Conservation (phyloP, 2,113 vertebrate genomes). For the Percina caprodes region DNA sequence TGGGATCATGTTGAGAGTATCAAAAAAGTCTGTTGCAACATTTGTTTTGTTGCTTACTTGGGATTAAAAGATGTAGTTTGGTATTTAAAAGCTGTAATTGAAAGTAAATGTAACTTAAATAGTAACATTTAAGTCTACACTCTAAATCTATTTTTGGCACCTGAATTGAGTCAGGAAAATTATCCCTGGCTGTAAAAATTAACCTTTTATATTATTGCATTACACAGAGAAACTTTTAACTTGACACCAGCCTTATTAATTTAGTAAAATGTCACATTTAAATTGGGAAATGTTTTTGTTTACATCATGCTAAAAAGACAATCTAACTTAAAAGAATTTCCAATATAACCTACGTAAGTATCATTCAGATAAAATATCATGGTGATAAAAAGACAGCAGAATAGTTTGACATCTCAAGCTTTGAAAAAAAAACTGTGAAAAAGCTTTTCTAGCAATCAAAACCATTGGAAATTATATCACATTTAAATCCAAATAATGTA, state of each 20-base stretch:
- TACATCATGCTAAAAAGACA: constrained; percentile 49
- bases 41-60: constrained; percentile 68
- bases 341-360: constrained; percentile 21
- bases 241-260: constrained; percentile 35
- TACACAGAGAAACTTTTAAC: constrained; percentile 38
- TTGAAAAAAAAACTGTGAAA: constrained; percentile 47
- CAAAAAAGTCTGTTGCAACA: constrained; percentile 73
- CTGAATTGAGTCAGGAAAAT: constrained; percentile 62
- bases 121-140: constrained; percentile 87
- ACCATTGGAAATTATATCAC: constrained; percentile 64
- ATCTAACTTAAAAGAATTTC: constrained; percentile 33
- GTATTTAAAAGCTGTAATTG: constrained; percentile 69
- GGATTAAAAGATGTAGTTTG: constrained; percentile 62
- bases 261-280: constrained; percentile 63
- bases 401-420: constrained; percentile 68
- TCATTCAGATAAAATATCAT: constrained; percentile 53
- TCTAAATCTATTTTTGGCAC: constrained; percentile 83
- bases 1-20: constrained; percentile 73
- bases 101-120: constrained; percentile 82
- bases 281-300: constrained; percentile 48
- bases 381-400: constrained; percentile 52
- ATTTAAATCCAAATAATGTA: constrained; percentile 73
- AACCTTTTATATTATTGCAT: constrained; percentile 56
- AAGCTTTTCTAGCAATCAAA: constrained; percentile 67
- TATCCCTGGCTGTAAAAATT: constrained; percentile 40